Base-by-base conservation (phyloP, 2,797 vertebrate species). In the Hylomyscus alleni region DNA sequence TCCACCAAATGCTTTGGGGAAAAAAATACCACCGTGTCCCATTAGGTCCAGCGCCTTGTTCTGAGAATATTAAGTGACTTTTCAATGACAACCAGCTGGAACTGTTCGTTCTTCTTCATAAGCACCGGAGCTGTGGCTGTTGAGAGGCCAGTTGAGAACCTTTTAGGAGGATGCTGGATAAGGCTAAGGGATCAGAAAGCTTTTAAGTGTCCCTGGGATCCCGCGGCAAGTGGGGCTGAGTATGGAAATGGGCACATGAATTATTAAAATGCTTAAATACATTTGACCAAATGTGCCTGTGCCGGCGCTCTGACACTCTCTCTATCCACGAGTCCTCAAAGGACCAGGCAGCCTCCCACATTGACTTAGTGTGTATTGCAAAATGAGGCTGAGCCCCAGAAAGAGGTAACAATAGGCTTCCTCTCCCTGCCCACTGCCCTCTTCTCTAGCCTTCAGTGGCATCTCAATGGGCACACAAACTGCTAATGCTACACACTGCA, bases 1-100 rank as follows among this genome's bases (percentile, higher is more conserved):
- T 54, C 92, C 98, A 95, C 96, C 95, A 97, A 98, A 97, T 98
- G 98, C 98, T 98, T 98, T 97, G 98, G 98, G 98, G 97, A 91
- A 96, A 56, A 50, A 50, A 69, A 73, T 26, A 52, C 12, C 98
- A 98, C 93, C 44, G 97, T 98, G 98, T 98, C 98, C 98, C 98
- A 98, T 98, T 98, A 98, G 98, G 96, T 97, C 94, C 76, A 97
- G 98, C 97, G 98, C 97, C 98, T 97, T 95, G 97, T 94, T 60
- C 97, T 94, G 97, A 98, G 98, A 98, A 98, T 98, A 98, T 98
- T 98, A 98, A 98, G 98, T 98, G 98, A 98, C 98, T 98, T 98
- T 97, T 98, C 98, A 98, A 93, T 69, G 97, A 98, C 97, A 95
- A 97, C 98, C 98, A 98, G 98, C 98, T 98, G 98, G 98, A 98